Conservation (phyloP, 2,888 invertebrate genomes). For the Parnassius mnemosyne region DNA sequence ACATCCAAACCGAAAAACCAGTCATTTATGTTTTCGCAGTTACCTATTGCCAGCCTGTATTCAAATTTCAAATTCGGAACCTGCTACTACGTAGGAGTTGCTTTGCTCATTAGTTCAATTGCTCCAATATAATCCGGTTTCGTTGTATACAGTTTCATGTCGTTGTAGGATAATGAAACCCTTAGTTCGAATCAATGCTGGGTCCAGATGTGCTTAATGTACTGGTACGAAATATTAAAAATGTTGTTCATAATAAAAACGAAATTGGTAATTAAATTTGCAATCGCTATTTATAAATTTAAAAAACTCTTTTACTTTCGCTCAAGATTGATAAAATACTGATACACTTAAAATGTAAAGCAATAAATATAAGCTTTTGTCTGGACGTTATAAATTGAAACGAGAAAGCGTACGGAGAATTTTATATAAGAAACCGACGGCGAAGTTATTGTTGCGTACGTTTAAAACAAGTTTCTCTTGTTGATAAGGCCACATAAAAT, state of each 20-base stretch:
- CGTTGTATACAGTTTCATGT: too few species aligned
- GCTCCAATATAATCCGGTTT: too few species aligned
- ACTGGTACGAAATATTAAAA: too few species aligned
- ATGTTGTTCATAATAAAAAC: neutral
- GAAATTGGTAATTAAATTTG: neutral
- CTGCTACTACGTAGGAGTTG: too few species aligned
- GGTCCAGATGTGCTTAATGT: too few species aligned
- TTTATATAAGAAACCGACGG: conserved; percentile 56
- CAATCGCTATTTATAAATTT: conserved; percentile 4
- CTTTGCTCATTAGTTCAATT: too few species aligned
- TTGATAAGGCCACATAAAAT: conserved; percentile 63
- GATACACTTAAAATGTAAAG: conserved; percentile 36
- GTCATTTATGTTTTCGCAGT: too few species aligned
- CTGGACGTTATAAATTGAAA: conserved; percentile 55
- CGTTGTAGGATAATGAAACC: too few species aligned
- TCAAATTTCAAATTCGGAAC: conserved; percentile 6
- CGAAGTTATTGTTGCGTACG: conserved; percentile 52
- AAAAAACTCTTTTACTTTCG: conserved; percentile 3
- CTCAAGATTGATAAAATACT: conserved; percentile 30
- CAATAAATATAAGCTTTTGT: conserved; percentile 35
- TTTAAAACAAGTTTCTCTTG: conserved; percentile 70
- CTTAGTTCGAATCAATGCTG: too few species aligned
- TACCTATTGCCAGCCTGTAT: too few species aligned
- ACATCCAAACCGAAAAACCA: too few species aligned
- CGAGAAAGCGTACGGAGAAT: conserved; percentile 68